Percentiles rank a stretch among this genome's conserved stretches.
phyloP scores from a whole-genome alignment of 1,140 invertebrate species.

The Phymorhynchus buccinoides region DNA sequence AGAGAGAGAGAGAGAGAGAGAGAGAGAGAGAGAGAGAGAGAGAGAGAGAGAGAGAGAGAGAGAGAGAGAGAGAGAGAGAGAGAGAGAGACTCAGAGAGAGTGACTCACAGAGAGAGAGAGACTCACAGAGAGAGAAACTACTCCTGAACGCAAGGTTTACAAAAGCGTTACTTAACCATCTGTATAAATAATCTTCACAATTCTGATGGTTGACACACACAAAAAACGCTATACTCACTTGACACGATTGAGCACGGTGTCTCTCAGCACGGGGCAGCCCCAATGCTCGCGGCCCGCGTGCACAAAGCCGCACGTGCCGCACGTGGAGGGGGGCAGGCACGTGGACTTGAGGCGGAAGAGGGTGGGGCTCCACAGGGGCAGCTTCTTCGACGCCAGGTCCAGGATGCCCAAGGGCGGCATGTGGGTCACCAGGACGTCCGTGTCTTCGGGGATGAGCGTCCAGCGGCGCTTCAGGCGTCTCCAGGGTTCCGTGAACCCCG shows the following conservation, averaged over 20 bases:
- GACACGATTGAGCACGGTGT: constrained; percentile 49
- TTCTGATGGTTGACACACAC: no score
- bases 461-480: constrained; percentile 53
- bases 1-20: no score
- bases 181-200: no score
- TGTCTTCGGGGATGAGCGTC: constrained; percentile 54
- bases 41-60: no score
- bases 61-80: no score
- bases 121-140: no score
- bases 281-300: constrained; percentile 48
- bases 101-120: no score
- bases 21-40: no score
- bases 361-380: constrained; percentile 31
- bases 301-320: constrained; percentile 41
- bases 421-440: constrained; percentile 62
- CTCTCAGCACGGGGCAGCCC: constrained; percentile 47
- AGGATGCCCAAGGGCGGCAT: constrained; percentile 58
- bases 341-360: constrained; percentile 25
- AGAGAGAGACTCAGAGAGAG: no score
- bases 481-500: constrained; percentile 47
- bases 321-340: constrained; percentile 21
- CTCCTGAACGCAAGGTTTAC: no score
- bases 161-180: no score
- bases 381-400: constrained; percentile 45
- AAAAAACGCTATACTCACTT: constrained; percentile 55